Evolutionary conservation across 92 coral and sea anemone genomes (phyloP), one percentile per base, ranked within the genome.

Genomic region (Plumapathes pennacea): DNA sequence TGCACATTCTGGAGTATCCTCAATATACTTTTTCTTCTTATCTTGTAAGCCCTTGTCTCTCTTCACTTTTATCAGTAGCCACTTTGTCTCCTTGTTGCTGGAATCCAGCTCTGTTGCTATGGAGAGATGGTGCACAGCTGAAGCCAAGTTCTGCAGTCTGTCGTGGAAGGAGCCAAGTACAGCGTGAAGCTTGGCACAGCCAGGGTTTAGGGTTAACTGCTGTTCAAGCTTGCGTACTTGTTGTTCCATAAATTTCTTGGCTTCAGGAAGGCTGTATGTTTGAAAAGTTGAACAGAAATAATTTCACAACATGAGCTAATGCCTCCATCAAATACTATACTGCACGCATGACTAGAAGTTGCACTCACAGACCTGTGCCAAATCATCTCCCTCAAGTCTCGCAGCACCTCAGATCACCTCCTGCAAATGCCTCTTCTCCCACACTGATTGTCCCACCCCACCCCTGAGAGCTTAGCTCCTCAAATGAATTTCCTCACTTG

Each of bases 51-150:
- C 39, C 62, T 74, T 81, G 19, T 58, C 62, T 41, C 55, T 38
- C 17, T 46, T 19, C 21, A 81, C 73, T 55, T 81, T 81, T 19
- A 78, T 74, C 54, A 74, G 63, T 0, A 81, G 62, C 88, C 82
- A 81, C 1, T 48, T 41, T n/a, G 68, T 62, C 38, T 74, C 74
- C 48, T 61, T 81, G 34, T 74, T 71, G 11, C 20, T 26, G n/a
- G 88, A 69, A 55, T 75, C 78, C 37, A 81, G 68, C 60, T 60
- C 55, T 10, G 57, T 14, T 3, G 88, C 88, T 38, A 52, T 67
- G 15, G 67, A 45, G 5, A 81, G 66, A 55, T 22, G 31, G 4
- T 54, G 43, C 22, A 58, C 44, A 13, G 88, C 88, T 38, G 72
- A 66, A 9, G 50, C 33, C 9, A 55, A 46, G 50, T 81, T 65